A percentile compares a stretch with the other conserved stretches of the same genome.
Evolutionary conservation across 2,113 vertebrate species (phyloP).

Genomic region (Thryonomys swinderianus): DNA sequence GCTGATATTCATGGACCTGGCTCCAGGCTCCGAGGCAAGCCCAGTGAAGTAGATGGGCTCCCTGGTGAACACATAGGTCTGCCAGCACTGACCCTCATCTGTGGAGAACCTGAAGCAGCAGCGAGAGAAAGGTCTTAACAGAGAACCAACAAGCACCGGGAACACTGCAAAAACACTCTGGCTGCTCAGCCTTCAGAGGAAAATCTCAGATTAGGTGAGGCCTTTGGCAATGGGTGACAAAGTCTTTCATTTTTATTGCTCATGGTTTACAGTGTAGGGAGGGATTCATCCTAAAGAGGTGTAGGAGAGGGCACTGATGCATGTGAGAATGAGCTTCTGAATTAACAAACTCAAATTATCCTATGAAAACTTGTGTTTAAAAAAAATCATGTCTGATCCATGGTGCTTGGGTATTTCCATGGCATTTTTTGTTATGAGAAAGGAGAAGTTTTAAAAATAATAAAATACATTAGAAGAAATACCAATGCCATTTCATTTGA

Average conservation of each 20-base stretch:
- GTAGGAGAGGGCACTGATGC: background rate
- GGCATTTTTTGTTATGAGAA: constrained; percentile 3
- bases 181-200: background rate
- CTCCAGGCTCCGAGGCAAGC: constrained; percentile 94
- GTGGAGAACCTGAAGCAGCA: constrained; percentile 91
- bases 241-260: background rate
- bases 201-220: background rate
- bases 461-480: constrained; percentile 20
- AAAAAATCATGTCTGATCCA: background rate
- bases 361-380: constrained; percentile 31
- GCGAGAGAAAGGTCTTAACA: background rate
- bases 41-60: constrained; percentile 94
- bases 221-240: background rate
- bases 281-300: background rate
- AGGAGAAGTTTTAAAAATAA: background rate
- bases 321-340: constrained; percentile 12
- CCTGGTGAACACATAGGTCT: constrained; percentile 88
- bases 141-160: background rate
- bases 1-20: constrained; percentile 95
- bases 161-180: background rate
- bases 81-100: constrained; percentile 97
- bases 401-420: background rate
- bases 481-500: background rate
- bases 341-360: constrained; percentile 26
- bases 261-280: background rate